These are phyloP conservation scores for Murina feae DNA, from an alignment of 2,113 vertebrate species.

Conservation along the genomic window DNA sequence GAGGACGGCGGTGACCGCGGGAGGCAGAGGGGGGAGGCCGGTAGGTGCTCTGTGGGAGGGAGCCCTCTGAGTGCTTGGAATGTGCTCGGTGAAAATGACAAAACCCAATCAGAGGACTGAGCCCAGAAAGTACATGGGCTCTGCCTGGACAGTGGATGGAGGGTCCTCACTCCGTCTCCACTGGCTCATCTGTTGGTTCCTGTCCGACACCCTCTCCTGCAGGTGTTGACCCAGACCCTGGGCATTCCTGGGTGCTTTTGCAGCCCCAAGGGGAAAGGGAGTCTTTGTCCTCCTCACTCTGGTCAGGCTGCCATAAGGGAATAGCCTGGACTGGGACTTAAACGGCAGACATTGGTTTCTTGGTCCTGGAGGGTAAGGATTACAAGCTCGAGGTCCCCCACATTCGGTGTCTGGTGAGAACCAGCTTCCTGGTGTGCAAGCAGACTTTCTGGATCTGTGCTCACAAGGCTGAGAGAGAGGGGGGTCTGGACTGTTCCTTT, in stretches of 20 bases:
- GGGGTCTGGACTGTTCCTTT: background rate
- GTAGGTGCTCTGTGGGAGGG: fast-evolving
- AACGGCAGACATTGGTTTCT: fast-evolving
- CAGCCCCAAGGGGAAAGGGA: background rate
- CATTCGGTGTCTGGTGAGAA: background rate
- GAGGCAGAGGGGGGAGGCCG: background rate
- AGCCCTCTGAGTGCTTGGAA: background rate
- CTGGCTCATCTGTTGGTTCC: background rate
- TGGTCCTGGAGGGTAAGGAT: no score
- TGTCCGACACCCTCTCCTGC: background rate
- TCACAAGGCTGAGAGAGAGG: background rate
- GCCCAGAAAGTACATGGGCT: fast-evolving
- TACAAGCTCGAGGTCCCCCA: background rate
- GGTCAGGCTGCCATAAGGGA: fast-evolving
- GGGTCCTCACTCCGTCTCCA: fast-evolving
- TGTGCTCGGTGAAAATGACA: no score
- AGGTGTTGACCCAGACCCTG: background rate
- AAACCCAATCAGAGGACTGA: background rate
- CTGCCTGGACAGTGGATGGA: fast-evolving
- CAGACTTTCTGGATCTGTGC: background rate
- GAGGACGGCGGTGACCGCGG: fast-evolving
- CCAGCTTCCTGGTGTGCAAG: no score
- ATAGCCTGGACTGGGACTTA: fast-evolving
- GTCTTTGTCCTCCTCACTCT: background rate
- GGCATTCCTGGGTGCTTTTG: background rate